Base-by-base conservation (phyloP, 2,113 vertebrate species). In the Hippocampus comes region DNA sequence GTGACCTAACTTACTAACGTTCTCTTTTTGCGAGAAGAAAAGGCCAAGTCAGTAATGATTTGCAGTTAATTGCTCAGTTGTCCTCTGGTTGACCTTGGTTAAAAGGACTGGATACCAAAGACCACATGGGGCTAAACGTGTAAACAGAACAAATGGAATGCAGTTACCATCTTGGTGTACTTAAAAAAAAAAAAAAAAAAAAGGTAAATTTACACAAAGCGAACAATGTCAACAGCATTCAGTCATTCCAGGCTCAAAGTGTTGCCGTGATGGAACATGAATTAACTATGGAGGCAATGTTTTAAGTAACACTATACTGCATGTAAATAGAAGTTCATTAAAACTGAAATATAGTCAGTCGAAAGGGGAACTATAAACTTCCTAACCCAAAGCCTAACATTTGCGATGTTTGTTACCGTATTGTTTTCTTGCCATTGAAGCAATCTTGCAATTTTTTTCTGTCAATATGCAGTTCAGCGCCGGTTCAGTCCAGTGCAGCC, bases 31-130 rank as follows among this genome's bases (percentile, higher is more conserved):
- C 1, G 7, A 7, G 8, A 5, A 17, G 23, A 23, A 12, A 2
- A 41, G 34, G 20, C 38, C n/a, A 46, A 46, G 30, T 41, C 17
- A 18, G 43, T 9, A 60, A 25, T 15, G 38, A 23, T 81, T 88
- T 81, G 65, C 76, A 66, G 65, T 71, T 78, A 70, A 77, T 72
- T 66, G 59, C 59, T 66, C 25, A 5, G 9, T 51, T 65, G 79
- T 86, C 82, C 76, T 49, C 25, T 12, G 6, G 2, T 18, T 46
- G 77, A 84, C 71, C 68, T 72, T 70, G 63, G 38, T 72, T 75
- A 68, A 42, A 48, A 70, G 59, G 41, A 48, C 12, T 38, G 17
- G 9, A 34, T 70, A 46, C 25, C 64, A 74, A 64, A 71, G 41
- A 55, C 18, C 25, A 51, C 18, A 20, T 68, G 27, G n/a, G n/a